A percentile compares a stretch with the other conserved stretches of the same genome.
These are phyloP conservation scores for Cremastinae sp. DNA, from an alignment of 2,888 invertebrate genomes.

Conservation along the genomic window DNA sequence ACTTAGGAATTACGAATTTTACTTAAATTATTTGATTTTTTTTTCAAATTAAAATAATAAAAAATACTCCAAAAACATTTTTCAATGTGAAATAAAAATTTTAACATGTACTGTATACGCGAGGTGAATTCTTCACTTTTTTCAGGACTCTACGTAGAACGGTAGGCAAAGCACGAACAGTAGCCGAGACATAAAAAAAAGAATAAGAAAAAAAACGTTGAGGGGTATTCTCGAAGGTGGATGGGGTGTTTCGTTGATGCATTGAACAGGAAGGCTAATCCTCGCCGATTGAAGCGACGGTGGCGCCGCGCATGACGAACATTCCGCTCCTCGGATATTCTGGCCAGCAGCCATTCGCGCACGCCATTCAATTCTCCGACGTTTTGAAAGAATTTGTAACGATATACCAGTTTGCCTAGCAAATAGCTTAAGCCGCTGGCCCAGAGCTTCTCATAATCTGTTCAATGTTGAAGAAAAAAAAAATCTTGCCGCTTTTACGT, in stretches of 20 bases:
- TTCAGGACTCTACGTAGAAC: constrained; percentile 8
- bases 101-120: no score
- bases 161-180: constrained; percentile 41
- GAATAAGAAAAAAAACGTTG: constrained; percentile 34
- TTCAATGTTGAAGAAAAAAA: constrained; percentile 10
- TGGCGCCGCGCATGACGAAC: constrained; percentile 60
- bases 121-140: no score
- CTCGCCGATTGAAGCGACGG: constrained; percentile 75
- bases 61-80: no score
- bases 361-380: constrained; percentile 68
- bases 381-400: constrained; percentile 75
- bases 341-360: constrained; percentile 53
- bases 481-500: constrained; percentile 15
- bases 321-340: constrained; percentile 69
- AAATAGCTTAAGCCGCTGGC: constrained; percentile 60
- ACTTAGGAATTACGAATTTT: no score
- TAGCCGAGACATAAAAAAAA: constrained; percentile 9
- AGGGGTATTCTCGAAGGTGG: constrained; percentile 56
- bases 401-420: constrained; percentile 74
- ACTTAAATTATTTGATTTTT: no score
- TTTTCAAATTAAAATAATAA: no score
- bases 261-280: constrained; percentile 72
- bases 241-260: constrained; percentile 64
- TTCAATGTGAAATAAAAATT: no score
- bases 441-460: constrained; percentile 30